A percentile compares a stretch with the other conserved stretches of the same genome.
phyloP scores from a whole-genome alignment of 2,888 invertebrate genomes.

The Ormyrus labotus region DNA sequence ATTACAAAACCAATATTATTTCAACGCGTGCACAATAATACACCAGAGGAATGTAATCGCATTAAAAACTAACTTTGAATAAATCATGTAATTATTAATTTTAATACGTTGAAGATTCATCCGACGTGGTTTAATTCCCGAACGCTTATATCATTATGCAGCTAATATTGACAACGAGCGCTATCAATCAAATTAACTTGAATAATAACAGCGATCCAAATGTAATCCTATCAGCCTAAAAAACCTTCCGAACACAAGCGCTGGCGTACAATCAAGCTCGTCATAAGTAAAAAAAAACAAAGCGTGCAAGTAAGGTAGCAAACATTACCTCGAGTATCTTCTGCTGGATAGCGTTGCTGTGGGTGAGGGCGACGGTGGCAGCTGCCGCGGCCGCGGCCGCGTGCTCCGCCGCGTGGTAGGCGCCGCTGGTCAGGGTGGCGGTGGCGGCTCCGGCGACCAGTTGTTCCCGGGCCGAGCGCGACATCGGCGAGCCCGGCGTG shows the following conservation, averaged over 20 bases:
- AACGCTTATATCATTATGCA: too few relatives aligned
- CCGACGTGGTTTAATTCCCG: too few relatives aligned
- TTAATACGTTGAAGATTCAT: too few relatives aligned
- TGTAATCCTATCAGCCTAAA: neutral
- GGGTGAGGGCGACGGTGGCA: conserved; percentile 73
- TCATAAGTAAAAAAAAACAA: neutral
- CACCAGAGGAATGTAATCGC: too few relatives aligned
- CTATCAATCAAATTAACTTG: too few relatives aligned
- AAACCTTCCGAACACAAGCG: neutral
- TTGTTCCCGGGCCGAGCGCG: conserved; percentile 74
- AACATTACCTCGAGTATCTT: conserved; percentile 82
- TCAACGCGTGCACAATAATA: too few relatives aligned
- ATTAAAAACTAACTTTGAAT: too few relatives aligned
- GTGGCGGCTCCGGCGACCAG: conserved; percentile 68
- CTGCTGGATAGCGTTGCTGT: conserved; percentile 82
- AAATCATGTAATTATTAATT: too few relatives aligned
- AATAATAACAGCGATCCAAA: too few relatives aligned
- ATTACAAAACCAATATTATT: too few relatives aligned
- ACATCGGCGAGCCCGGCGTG: conserved; percentile 76
- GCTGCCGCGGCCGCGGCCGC: conserved; percentile 64
- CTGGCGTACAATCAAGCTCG: too few relatives aligned
- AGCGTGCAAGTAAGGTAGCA: conserved; percentile 7
- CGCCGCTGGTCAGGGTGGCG: conserved; percentile 76
- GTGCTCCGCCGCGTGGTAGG: conserved; percentile 74
- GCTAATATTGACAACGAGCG: too few relatives aligned